Percentiles rank a stretch among this genome's conserved stretches.
Conservation (phyloP, 92 coral and sea anemone species). For the Porites lobata region DNA sequence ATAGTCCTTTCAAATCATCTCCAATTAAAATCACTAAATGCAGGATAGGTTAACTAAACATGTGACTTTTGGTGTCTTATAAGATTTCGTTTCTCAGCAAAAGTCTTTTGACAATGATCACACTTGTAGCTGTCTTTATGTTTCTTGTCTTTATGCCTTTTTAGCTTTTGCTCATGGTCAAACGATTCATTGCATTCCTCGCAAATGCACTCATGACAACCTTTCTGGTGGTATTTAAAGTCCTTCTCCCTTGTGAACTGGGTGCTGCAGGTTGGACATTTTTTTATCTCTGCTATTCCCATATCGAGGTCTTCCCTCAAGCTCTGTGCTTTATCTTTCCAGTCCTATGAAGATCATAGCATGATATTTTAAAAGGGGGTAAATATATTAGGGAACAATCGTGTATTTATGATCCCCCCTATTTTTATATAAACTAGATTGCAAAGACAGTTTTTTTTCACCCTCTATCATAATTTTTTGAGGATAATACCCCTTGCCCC, state of each 20-base stretch:
- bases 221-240: slow-evolving; percentile 63
- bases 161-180: slow-evolving; percentile 58
- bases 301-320: slow-evolving; percentile 63
- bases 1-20: slow-evolving; percentile 24
- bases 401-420: slow-evolving; percentile 13
- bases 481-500: not conserved
- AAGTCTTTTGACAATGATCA: slow-evolving; percentile 55
- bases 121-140: slow-evolving; percentile 53
- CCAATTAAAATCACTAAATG: slow-evolving; percentile 15
- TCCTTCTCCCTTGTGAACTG: slow-evolving; percentile 52
- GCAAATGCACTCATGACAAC: slow-evolving; percentile 50
- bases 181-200: slow-evolving; percentile 60
- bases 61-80: slow-evolving; percentile 65
- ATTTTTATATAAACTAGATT: slow-evolving; percentile 13
- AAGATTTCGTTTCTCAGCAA: slow-evolving; percentile 66
- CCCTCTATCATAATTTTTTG: too few species aligned
- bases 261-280: slow-evolving; percentile 58
- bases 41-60: slow-evolving; percentile 27
- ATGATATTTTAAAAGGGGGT: slow-evolving; percentile 15
- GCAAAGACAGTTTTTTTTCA: not conserved
- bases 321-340: slow-evolving; percentile 68
- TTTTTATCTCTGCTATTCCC: slow-evolving; percentile 47
- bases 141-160: slow-evolving; percentile 59
- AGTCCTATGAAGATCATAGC: slow-evolving; percentile 44
- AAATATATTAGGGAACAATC: slow-evolving; percentile 12